Evolutionary conservation across 37 sponge, comb jelly and placozoan species (phyloP), one percentile per base, ranked within the genome.

Genomic region (Spongilla lacustris): DNA sequence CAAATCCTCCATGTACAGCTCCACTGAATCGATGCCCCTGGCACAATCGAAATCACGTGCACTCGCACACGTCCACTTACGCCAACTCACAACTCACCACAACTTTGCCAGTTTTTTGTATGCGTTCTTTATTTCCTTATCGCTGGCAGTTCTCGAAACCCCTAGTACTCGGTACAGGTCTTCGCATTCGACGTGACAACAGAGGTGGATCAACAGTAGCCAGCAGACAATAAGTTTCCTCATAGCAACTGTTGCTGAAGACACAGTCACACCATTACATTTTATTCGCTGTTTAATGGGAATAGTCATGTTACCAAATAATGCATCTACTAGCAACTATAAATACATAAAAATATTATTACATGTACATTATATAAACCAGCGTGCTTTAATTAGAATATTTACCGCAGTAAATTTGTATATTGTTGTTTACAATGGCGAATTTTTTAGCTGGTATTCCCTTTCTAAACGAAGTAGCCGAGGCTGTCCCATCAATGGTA

Each of bases 401-500:
- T 58, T 58, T 13, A 58, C 58, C 58, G 58, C 58, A 58, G 58
- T 58, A 58, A 0, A n/a, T n/a, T n/a, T n/a, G n/a, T 58, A 17
- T 58, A 58, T 58, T 58, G 35, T 9, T 17, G 23, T 76, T 67
- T 10, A 69, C 38, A 22, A 89, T 74, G 78, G 73, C 66, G 76
- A 76, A 89, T 25, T n/a, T 84, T 72, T n/a, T 83, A 31, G 78
- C 38, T 27, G 30, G 34, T 4, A 84, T 85, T 22, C 83, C 87
- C 4, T 21, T 83, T 1, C n/a, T 91, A 22, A 78, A 74, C 22
- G 38, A 41, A 10, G 11, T 87, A 17, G 75, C 67, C 0, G 75
- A 87, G 26, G 41, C 36, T n/a, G 37, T 90, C 21, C 94, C 94
- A 82, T 90, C 92, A 2, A 84, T 94, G 88, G 94, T 94, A 75